Evolutionary conservation across 2,888 invertebrate genomes (phyloP), one percentile per base, ranked within the genome.

Genomic region (Drosophila pegasa): DNA sequence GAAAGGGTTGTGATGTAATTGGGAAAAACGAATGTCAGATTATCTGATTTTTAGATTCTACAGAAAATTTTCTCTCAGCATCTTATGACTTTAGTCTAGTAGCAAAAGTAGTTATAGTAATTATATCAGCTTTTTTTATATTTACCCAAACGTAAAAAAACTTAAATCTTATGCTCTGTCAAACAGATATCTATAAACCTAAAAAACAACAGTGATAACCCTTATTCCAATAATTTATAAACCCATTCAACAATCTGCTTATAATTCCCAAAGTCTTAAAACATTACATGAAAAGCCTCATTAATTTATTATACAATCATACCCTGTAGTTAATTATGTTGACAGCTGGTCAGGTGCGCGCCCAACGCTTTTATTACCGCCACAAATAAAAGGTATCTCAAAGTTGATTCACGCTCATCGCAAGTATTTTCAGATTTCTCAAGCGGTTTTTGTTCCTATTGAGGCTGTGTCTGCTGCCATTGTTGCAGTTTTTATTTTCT

Each of bases 401-500:
- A 1, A 56, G 62, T 14, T 47, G 45, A 16, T 27, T 27, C 45
- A 18, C 16, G 45, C 3, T 56, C 61, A 43, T 20, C 10, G 8
- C 3, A 27, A 27, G 2, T 10, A 2, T 16, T 10, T 6, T 0
- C 6, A 45, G n/a, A 27, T 27, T 27, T 29, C 9, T 9, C 9
- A 41, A 27, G 18, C 20, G n/a, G 12, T 27, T 43, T n/a, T 59
- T 66, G n/a, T 35, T 51, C 29, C 43, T 41, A 40, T 56, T 54
- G 20, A 33, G 18, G 25, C 38, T 50, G 50, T 41, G 14, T 43
- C 9, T 43, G 33, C 22, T 48, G 37, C 41, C 10, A 9, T 60
- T 33, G 38, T 60, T 71, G 45, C 25, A 41, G 31, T n/a, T 52
- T 20, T 57, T 71, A 14, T 47, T 20, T 43, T 16, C 12, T 40